phyloP scores from a whole-genome alignment of 2,113 vertebrate genomes.

The Brachirus orientalis region DNA sequence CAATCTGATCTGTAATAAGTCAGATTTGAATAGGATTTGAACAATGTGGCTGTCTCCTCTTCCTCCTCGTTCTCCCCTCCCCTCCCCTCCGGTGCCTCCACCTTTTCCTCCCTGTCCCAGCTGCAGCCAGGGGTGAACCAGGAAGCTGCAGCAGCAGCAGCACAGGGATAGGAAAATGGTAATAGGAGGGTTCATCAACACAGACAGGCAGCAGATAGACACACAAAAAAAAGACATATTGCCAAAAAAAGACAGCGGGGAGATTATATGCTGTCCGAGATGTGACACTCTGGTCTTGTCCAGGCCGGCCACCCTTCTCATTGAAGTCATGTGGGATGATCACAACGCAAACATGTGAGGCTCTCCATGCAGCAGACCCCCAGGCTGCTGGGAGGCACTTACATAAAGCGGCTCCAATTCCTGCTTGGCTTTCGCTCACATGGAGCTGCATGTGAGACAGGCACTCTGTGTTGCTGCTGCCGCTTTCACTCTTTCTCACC shows the following conservation, averaged over 20 bases:
- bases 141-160: slow-evolving; percentile 32
- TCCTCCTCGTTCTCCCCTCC: slow-evolving; percentile 11
- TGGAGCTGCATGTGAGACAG: slow-evolving; percentile 72
- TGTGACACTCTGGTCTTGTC: slow-evolving; percentile 13
- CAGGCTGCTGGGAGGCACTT: slow-evolving; percentile 69
- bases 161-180: not conserved
- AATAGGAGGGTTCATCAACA: slow-evolving; percentile 16
- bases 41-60: slow-evolving; percentile 24
- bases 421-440: slow-evolving; percentile 54
- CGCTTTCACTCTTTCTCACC: slow-evolving; percentile 44
- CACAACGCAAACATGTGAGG: slow-evolving; percentile 71
- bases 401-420: slow-evolving; percentile 71
- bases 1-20: no score
- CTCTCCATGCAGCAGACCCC: slow-evolving; percentile 42
- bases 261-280: slow-evolving; percentile 20
- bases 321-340: slow-evolving; percentile 43
- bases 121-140: slow-evolving; percentile 64
- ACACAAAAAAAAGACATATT: not conserved
- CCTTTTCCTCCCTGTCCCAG: slow-evolving; percentile 56
- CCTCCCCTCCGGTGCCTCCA: no score
- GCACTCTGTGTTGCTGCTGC: slow-evolving; percentile 32
- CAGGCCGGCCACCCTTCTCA: slow-evolving; percentile 18
- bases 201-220: slow-evolving; percentile 10
- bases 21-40: no score
- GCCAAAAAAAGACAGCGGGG: slow-evolving; percentile 5